A percentile compares a stretch with the other conserved stretches of the same genome.
phyloP scores from a whole-genome alignment of 2,888 invertebrate genomes.

The Lasioglossum oenotherae region DNA sequence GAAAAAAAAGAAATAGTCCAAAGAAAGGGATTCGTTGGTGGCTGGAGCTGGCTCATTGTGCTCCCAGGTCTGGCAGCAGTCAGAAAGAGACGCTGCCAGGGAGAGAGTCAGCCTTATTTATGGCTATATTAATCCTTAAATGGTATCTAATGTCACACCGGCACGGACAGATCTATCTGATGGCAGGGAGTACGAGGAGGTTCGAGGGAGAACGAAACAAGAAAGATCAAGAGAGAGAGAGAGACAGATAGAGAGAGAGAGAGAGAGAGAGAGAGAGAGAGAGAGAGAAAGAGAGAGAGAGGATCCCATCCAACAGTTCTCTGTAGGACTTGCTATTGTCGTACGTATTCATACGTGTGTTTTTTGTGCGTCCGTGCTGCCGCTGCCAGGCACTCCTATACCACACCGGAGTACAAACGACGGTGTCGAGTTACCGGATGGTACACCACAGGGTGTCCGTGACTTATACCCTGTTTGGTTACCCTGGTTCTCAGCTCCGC shows the following conservation, averaged over 20 bases:
- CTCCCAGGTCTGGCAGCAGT: conserved; percentile 41
- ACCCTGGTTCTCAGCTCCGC: conserved; percentile 71
- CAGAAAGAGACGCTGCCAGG: conserved; percentile 48
- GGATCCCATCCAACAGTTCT: conserved; percentile 70
- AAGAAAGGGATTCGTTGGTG: conserved; percentile 62
- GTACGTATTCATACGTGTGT: conserved; percentile 83
- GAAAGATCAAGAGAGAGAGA: conserved; percentile 42
- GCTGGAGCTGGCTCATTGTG: conserved; percentile 59
- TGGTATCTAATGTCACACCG: conserved; percentile 84
- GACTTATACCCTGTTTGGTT: conserved; percentile 82
- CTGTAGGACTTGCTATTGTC: conserved; percentile 82
- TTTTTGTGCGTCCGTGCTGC: conserved; percentile 79
- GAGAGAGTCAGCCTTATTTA: conserved; percentile 78
- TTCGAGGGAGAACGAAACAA: conserved; percentile 26
- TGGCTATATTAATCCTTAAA: conserved; percentile 85
- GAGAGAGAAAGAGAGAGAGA: conserved; percentile 14
- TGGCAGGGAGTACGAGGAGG: conserved; percentile 60
- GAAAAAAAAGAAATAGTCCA: conserved; percentile 10
- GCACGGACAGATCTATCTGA: conserved; percentile 80
- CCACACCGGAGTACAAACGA: conserved; percentile 81
- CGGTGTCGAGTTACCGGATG: conserved; percentile 85
- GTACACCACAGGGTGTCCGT: conserved; percentile 83
- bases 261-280: conserved; percentile 37
- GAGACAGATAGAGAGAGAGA: conserved; percentile 35
- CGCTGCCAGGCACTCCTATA: conserved; percentile 75